phyloP scores from a whole-genome alignment of 2,797 vertebrate species.

The Neosilurus mollespiculum region DNA sequence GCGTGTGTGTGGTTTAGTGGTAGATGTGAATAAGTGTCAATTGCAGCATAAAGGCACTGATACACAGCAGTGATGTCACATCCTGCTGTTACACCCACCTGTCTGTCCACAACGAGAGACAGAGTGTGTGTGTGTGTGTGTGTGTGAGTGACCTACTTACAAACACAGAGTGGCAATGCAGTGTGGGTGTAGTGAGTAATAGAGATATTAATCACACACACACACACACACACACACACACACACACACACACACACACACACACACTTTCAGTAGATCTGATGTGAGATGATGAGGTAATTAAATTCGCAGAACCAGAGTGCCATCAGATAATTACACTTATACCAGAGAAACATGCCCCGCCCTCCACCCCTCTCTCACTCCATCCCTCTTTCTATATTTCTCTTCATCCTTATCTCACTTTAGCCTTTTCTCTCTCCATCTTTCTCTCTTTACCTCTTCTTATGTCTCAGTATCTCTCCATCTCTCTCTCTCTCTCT shows the following conservation, averaged over 20 bases:
- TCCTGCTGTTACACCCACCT: not conserved
- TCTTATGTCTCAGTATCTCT: too few relatives aligned
- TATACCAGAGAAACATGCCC: not conserved
- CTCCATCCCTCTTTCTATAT: not conserved
- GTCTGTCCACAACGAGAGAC: not conserved
- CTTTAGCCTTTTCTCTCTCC: too few relatives aligned
- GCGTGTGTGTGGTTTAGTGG: not conserved
- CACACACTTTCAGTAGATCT: constrained; percentile 9
- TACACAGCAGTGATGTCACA: constrained; percentile 7
- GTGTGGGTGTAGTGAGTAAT: constrained; percentile 19
- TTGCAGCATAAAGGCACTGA: not conserved
- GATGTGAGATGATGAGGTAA: not conserved
- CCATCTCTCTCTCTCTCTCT: not conserved
- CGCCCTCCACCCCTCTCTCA: not conserved
- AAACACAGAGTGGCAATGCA: not conserved
- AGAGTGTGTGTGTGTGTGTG: not conserved
- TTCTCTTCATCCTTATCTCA: not conserved
- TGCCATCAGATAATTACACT: not conserved
- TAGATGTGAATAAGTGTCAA: not conserved
- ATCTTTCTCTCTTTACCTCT: too few relatives aligned
- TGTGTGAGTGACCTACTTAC: constrained; percentile 26
- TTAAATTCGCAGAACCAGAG: not conserved
- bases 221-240: constrained; percentile 10
- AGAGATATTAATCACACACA: constrained; percentile 18
- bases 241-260: constrained; percentile 29